Evolutionary conservation across 2,888 invertebrate genomes (phyloP).

Genomic region (Malthinus seriepunctatus): DNA sequence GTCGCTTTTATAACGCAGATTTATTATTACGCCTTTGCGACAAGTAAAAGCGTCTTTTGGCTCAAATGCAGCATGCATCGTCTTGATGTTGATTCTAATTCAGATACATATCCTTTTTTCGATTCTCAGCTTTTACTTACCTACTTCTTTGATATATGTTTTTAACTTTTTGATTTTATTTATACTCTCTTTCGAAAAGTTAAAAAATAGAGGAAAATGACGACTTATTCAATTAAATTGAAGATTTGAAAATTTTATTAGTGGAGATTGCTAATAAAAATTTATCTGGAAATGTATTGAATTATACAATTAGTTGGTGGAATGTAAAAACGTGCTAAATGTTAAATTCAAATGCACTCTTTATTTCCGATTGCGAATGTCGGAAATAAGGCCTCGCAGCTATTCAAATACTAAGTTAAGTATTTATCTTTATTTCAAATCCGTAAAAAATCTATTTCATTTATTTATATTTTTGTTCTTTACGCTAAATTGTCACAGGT

Average conservation of each 20-base stretch:
- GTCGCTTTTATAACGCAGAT: slow-evolving; percentile 39
- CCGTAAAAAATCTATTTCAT: slow-evolving; percentile 18
- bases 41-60: slow-evolving; percentile 28
- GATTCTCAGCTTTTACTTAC: slow-evolving; percentile 6
- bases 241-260: background rate
- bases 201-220: background rate
- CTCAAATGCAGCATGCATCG: slow-evolving; percentile 29
- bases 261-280: background rate
- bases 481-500: slow-evolving; percentile 5
- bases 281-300: background rate
- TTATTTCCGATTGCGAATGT: slow-evolving; percentile 42
- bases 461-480: slow-evolving; percentile 6
- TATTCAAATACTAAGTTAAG: slow-evolving; percentile 27
- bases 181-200: too few species aligned
- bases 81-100: slow-evolving; percentile 33
- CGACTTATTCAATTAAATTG: background rate
- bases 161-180: slow-evolving; percentile 18
- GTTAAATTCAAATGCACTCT: slow-evolving; percentile 34
- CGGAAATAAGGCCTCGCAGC: slow-evolving; percentile 43
- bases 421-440: slow-evolving; percentile 14
- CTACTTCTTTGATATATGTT: slow-evolving; percentile 15
- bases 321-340: slow-evolving; percentile 20
- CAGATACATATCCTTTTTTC: slow-evolving; percentile 34
- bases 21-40: slow-evolving; percentile 36
- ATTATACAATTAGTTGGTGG: background rate